Evolutionary conservation across 2,113 vertebrate species (phyloP).

Genomic region (Clarias macrocephalus): DNA sequence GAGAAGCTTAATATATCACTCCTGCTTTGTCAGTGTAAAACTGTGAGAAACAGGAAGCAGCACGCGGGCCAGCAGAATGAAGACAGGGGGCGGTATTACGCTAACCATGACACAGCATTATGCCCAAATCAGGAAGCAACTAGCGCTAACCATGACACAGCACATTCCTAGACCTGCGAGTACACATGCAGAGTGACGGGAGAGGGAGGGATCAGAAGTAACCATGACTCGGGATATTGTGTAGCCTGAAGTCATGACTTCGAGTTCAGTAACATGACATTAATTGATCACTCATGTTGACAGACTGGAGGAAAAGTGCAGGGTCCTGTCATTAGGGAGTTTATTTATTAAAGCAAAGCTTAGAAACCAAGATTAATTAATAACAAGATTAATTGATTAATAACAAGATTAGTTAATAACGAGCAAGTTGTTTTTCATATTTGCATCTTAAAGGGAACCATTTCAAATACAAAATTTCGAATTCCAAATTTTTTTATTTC

Average conservation of each 20-base stretch:
- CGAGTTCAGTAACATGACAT: not conserved
- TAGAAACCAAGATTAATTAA: not conserved
- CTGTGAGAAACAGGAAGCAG: not conserved
- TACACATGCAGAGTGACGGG: not conserved
- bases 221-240: conserved; percentile 62
- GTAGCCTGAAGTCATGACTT: not conserved
- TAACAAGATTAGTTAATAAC: not conserved
- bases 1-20: too few species aligned
- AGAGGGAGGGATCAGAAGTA: conserved; percentile 47
- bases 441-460: not conserved
- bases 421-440: not conserved
- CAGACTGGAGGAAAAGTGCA: not conserved
- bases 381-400: not conserved
- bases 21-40: not conserved
- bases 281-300: not conserved
- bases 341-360: not conserved
- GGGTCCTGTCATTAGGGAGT: not conserved
- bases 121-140: not conserved
- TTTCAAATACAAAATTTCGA: too few species aligned
- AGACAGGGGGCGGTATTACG: not conserved
- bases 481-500: too few species aligned
- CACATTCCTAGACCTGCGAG: conserved; percentile 34
- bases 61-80: not conserved
- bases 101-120: not conserved
- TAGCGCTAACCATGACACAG: conserved; percentile 59